Base-by-base conservation (phyloP, 2,113 vertebrate genomes). In the Andinoacara biseriatus region DNA sequence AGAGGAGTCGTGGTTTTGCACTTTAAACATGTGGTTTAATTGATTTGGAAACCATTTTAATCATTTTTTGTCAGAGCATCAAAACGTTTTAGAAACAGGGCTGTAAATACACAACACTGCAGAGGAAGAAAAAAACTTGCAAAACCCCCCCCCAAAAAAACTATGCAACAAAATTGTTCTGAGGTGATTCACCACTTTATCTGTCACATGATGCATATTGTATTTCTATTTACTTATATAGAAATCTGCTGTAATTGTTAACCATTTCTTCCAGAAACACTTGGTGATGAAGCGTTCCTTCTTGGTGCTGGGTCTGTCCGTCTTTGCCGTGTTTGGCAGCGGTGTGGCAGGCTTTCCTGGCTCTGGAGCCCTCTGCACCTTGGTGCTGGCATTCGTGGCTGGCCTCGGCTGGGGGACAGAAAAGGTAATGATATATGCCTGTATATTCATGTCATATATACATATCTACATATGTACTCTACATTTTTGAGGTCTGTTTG, bases 341-440 rank as follows among this genome's bases (percentile, higher is more conserved):
- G 77, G 88, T 7, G 86, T 95, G 58, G 97, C 97, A 2, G 96
- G 97, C 2, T 97, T 98, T 86, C 98, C 98, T 1, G 98, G 98
- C 20, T 97, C 97, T 2, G 98, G 98, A 92, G 98, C 98, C 49
- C 95, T 99, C 35, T 99, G 97, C 86, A 98, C 97, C 0, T 87
- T 99, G 82, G 96, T 99, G 76, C 90, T 98, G 87, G 95, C 97
- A 8, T 99, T 99, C 93, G 93, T 99, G 33, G 97, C 97, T 43
- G 97, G 97, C 49, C 49, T 96, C 2, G 95, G 96, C 87, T 99
- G 98, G 98, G 93, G 94, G 10, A 59, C 92, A 20, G 93, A 95
- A 85, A 99, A 99, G 97, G 98, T 98, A 14, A 58, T 5, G 31
- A 38, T 62, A 76, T 2, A 33, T 46, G 18, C 61, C 54, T 58